A percentile compares a stretch with the other conserved stretches of the same genome.
These are phyloP conservation scores for Lepidostoma basale DNA, from an alignment of 1,140 invertebrate genomes.

Conservation along the genomic window DNA sequence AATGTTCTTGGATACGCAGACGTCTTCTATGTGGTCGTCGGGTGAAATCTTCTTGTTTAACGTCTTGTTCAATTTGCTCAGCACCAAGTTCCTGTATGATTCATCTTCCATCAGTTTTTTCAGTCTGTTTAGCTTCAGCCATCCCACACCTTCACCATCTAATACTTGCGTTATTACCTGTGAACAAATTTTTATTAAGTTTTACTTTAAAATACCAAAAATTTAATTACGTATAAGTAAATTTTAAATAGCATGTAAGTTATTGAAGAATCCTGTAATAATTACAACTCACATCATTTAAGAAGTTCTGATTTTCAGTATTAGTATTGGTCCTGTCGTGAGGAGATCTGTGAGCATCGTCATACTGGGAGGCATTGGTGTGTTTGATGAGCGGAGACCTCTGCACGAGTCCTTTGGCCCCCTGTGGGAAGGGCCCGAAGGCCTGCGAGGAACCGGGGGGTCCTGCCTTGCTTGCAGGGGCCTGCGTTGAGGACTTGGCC, in stretches of 20 bases:
- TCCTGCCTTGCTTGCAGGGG: constrained; percentile 60
- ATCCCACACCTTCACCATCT: constrained; percentile 95
- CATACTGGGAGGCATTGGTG: constrained; percentile 67
- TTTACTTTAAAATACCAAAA: neutral
- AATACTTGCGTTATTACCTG: constrained; percentile 90
- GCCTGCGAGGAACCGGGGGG: constrained; percentile 59
- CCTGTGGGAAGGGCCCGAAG: constrained; percentile 79
- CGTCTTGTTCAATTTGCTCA: constrained; percentile 93
- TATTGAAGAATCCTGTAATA: constrained; percentile 4
- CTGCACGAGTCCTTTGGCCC: constrained; percentile 84
- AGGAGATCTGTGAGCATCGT: constrained; percentile 69
- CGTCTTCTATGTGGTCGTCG: constrained; percentile 96
- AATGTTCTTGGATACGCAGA: constrained; percentile 85
- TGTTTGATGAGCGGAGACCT: constrained; percentile 91
- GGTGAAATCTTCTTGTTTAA: constrained; percentile 92
- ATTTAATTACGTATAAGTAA: neutral
- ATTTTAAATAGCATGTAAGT: neutral
- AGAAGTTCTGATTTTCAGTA: constrained; percentile 85
- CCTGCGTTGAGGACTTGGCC: constrained; percentile 48
- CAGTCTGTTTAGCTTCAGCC: constrained; percentile 92
- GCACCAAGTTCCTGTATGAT: constrained; percentile 94
- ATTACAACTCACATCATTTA: constrained; percentile 73
- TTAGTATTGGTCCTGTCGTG: constrained; percentile 75
- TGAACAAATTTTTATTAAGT: constrained; percentile 32
- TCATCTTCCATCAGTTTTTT: constrained; percentile 99